Evolutionary conservation across 2,888 invertebrate species (phyloP), one percentile per base, ranked within the genome.

Genomic region (Sphaerophoria rueppellii): DNA sequence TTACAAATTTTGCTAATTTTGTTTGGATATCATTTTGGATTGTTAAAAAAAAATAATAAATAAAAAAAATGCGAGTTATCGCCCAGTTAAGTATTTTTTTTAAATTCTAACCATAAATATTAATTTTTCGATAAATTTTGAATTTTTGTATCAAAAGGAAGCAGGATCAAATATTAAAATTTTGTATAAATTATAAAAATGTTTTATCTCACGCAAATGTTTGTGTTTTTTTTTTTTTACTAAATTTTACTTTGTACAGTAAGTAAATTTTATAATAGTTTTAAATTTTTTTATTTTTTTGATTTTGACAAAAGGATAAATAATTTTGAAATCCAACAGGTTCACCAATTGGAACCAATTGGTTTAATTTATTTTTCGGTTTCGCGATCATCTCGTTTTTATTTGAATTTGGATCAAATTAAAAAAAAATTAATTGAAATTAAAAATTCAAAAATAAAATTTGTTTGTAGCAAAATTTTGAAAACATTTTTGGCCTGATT

Each of bases 401-500:
- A 52, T 69, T 70, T 54, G 61, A 77, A 78, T 80, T 75, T 77
- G 61, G 55, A 81, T 82, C 57, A 85, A 80, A 81, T 78, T 24
- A 86, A 67, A 72, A 75, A 73, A 60, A 48, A 43, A 11, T 37
- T 71, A 79, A 73, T 35, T 50, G 61, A 81, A 50, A 75, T 24
- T 24, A 75, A 78, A 83, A 57, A 85, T 37, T 52, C 52, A 80
- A 80, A 80, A 80, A 52, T 65, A 61, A 60, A 63, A 48, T 82
- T 72, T 82, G 40, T 70, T 72, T 86, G 80, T 86, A 87, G 87
- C 87, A 87, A 87, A 87, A 88, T 88, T 87, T 85, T 85, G 85
- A 85, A 91, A 91, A 91, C 90, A 91, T 91, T 90, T 90, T 91
- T 90, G 91, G 91, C 91, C 91, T 91, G 91, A 91, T 90, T 91